Evolutionary conservation across 2,113 vertebrate genomes (phyloP).

Genomic region (Chrysemys picta): DNA sequence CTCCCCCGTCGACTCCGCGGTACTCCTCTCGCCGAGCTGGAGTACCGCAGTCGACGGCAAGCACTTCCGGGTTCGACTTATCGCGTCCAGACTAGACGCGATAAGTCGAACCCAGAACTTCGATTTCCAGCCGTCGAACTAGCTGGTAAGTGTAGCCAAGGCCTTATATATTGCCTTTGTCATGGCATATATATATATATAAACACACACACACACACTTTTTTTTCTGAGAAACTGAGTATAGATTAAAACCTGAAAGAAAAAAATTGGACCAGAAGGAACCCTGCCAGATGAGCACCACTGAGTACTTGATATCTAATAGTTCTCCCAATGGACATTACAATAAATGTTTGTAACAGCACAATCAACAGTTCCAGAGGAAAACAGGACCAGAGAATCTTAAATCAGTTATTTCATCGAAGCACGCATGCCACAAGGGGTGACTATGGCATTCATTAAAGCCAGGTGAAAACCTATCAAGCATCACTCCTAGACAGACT

Average conservation of each 20-base stretch:
- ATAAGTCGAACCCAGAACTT: too few relatives aligned
- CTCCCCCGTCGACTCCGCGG: too few relatives aligned
- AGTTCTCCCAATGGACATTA: not conserved
- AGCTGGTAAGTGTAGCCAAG: too few relatives aligned
- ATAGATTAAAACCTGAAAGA: not conserved
- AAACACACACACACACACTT: rapidly evolving
- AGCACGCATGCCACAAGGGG: not conserved
- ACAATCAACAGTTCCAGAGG: not conserved
- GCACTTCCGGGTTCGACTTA: too few relatives aligned
- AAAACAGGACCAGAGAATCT: not conserved
- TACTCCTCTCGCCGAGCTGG: too few relatives aligned
- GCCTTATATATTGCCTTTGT: not conserved
- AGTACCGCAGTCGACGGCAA: too few relatives aligned
- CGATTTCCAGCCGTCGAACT: too few relatives aligned
- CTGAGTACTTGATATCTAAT: not conserved
- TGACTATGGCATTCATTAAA: rapidly evolving
- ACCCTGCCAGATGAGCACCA: not conserved
- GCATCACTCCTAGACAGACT: not conserved
- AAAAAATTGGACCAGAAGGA: not conserved
- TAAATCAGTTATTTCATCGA: not conserved
- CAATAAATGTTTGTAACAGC: rapidly evolving
- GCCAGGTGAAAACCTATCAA: not conserved
- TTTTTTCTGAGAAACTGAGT: not conserved
- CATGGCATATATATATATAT: rapidly evolving
- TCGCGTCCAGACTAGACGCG: too few relatives aligned